phyloP scores from a whole-genome alignment of 2,888 invertebrate species.

The Hesperia comma region DNA sequence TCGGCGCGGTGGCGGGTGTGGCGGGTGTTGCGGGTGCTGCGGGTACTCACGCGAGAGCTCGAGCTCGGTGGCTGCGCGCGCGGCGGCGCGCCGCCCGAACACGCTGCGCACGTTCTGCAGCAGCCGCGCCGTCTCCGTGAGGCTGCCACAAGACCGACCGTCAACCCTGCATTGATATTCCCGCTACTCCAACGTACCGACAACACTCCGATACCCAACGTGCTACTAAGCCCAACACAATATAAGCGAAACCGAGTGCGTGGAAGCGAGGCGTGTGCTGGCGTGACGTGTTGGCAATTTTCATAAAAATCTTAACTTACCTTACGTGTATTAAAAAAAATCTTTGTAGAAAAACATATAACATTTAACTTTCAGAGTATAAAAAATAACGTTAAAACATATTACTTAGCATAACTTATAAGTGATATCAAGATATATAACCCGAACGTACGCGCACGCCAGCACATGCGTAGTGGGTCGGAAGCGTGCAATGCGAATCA shows the following conservation, averaged over 20 bases:
- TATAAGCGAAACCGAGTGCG: neutral
- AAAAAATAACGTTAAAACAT: too few species aligned
- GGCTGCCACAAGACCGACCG: conserved; percentile 86
- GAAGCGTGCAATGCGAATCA: conserved; percentile 41
- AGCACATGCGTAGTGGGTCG: neutral
- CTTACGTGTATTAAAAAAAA: too few species aligned
- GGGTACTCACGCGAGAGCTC: conserved; percentile 97
- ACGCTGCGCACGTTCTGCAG: conserved; percentile 97
- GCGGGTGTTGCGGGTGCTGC: conserved; percentile 26
- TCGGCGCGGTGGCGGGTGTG: conserved; percentile 8
- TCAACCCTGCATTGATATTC: conserved; percentile 46
- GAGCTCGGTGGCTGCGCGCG: conserved; percentile 92
- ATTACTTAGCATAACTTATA: too few species aligned
- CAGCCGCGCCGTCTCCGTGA: conserved; percentile 98
- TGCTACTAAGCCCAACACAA: conserved; percentile 21
- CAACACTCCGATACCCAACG: conserved; percentile 8
- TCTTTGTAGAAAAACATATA: too few species aligned
- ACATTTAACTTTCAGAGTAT: too few species aligned
- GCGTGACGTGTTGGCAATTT: neutral
- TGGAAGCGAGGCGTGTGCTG: neutral
- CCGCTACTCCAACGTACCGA: conserved; percentile 3
- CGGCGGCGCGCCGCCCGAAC: conserved; percentile 91
- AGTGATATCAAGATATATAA: too few species aligned
- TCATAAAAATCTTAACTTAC: too few species aligned
- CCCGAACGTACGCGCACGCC: conserved; percentile 1